Conservation (phyloP, 2,113 vertebrate genomes). For the Tympanuchus pallidicinctus region DNA sequence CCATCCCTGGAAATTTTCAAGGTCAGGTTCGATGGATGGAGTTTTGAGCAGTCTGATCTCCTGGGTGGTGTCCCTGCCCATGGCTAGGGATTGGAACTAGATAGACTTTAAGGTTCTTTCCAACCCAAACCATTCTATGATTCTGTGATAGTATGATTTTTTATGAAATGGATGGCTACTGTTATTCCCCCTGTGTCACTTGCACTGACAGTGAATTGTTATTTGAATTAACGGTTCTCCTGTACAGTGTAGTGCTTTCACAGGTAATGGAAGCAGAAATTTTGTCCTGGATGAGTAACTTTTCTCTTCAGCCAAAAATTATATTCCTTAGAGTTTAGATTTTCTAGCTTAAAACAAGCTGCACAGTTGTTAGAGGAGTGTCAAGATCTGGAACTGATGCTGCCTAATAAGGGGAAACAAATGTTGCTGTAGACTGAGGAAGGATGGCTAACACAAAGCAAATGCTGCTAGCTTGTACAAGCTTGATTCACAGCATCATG, state of each 20-base stretch:
- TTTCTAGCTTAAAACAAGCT: neutral
- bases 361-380: neutral
- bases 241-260: neutral
- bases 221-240: neutral
- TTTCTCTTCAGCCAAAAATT: neutral
- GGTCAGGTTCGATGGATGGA: neutral
- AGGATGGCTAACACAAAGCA: neutral
- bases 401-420: neutral
- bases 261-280: neutral
- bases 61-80: neutral
- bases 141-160: neutral
- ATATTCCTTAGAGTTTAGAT: neutral
- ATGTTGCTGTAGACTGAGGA: neutral
- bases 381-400: neutral
- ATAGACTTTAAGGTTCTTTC: neutral
- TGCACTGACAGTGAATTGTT: neutral
- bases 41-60: neutral
- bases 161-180: neutral
- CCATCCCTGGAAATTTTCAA: neutral
- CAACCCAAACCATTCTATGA: neutral
- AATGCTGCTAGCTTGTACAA: neutral
- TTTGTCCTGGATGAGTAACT: neutral
- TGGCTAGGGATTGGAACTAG: neutral
- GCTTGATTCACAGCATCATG: neutral
- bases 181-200: neutral